Conservation (phyloP, 2,888 invertebrate genomes). For the Sinodicranocentrus sp. region DNA sequence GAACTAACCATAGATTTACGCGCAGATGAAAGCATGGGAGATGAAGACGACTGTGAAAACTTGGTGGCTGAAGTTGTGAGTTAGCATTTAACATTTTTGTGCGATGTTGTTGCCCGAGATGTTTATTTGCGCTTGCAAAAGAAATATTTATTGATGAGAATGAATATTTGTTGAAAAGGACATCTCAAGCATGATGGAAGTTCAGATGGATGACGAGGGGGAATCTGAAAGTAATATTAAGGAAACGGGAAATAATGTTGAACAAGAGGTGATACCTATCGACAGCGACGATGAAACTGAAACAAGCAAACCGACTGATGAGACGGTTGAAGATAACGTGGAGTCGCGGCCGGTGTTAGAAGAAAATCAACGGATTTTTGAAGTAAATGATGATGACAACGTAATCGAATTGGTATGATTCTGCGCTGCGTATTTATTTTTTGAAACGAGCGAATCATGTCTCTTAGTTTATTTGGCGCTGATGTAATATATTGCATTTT, state of each 20-base stretch:
- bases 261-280: conserved; percentile 51
- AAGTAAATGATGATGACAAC: conserved; percentile 51
- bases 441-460: not conserved
- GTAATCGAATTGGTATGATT: conserved; percentile 50
- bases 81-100: not conserved
- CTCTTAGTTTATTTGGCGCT: not conserved
- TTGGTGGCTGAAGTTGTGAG: conserved; percentile 49
- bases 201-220: conserved; percentile 64
- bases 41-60: conserved; percentile 45
- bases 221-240: conserved; percentile 10
- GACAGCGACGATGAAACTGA: conserved; percentile 44
- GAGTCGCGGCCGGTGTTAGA: conserved; percentile 11
- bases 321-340: not conserved
- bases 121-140: not conserved
- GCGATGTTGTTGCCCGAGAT: no score
- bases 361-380: conserved; percentile 27
- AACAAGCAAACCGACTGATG: conserved; percentile 59
- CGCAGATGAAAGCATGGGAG: conserved; percentile 28
- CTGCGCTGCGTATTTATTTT: not conserved
- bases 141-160: not conserved
- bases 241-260: conserved; percentile 10
- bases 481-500: not conserved
- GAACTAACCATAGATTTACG: not conserved
- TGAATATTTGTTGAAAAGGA: conserved; percentile 31
- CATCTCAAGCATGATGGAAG: conserved; percentile 65